Percentiles rank a stretch among this genome's conserved stretches.
Evolutionary conservation across 2,888 invertebrate genomes (phyloP).

Genomic region (Adineta ricciae): DNA sequence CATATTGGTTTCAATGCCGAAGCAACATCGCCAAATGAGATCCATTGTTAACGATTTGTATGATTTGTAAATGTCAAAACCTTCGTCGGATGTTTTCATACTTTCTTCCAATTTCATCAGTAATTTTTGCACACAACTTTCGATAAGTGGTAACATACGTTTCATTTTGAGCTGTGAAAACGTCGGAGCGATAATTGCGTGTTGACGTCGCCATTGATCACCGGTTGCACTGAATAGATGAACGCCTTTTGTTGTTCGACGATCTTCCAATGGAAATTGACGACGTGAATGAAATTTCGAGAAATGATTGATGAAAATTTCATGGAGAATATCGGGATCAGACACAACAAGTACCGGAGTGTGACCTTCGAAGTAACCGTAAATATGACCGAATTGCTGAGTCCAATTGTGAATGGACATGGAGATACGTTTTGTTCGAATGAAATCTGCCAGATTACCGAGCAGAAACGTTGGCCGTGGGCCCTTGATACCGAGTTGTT

Average conservation of each 20-base stretch:
- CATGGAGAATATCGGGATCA: conserved; percentile 22
- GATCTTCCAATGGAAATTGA: conserved; percentile 31
- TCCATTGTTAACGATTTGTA: neutral
- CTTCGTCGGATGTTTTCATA: neutral
- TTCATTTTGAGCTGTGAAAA: neutral
- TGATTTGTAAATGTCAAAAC: neutral
- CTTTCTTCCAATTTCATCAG: neutral
- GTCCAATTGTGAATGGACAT: conserved; percentile 24
- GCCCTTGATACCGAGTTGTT: conserved; percentile 22
- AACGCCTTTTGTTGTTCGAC: neutral
- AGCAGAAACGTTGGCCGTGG: conserved; percentile 27
- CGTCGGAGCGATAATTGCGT: neutral
- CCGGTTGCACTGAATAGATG: conserved; percentile 27
- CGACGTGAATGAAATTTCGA: conserved; percentile 24
- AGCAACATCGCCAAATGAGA: neutral
- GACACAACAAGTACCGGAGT: conserved; percentile 22
- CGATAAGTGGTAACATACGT: neutral
- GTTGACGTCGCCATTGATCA: conserved; percentile 22
- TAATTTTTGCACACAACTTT: neutral
- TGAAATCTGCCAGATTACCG: conserved; percentile 27
- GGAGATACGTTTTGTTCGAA: conserved; percentile 9
- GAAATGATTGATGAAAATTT: conserved; percentile 25
- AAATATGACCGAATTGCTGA: conserved; percentile 9
- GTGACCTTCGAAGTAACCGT: conserved; percentile 32
- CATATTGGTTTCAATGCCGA: neutral